Evolutionary conservation across 2,888 invertebrate species (phyloP).

Genomic region (Chymomyza amoena): DNA sequence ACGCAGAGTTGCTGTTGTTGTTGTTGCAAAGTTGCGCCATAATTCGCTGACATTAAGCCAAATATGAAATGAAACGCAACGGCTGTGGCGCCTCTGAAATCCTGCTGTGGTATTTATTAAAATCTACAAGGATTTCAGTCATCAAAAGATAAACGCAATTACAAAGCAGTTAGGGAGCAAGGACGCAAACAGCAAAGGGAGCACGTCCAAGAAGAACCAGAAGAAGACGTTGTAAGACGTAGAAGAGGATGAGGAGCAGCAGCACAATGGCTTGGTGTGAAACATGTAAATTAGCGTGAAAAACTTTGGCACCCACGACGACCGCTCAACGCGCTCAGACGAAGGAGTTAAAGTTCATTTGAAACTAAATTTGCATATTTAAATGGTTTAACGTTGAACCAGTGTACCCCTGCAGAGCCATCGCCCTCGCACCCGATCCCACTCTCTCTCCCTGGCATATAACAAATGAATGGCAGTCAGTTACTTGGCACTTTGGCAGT

Average conservation of each 20-base stretch:
- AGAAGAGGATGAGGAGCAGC: conserved; percentile 3
- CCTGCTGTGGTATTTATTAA: conserved; percentile 35
- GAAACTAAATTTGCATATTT: conserved; percentile 67
- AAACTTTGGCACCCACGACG: conserved; percentile 50
- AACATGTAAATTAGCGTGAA: conserved; percentile 68
- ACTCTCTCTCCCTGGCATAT: background rate
- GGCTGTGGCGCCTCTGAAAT: background rate
- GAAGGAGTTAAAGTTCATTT: conserved; percentile 67
- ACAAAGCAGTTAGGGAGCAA: conserved; percentile 49
- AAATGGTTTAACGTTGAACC: conserved; percentile 58
- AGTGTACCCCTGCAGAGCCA: conserved; percentile 1
- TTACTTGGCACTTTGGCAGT: conserved; percentile 11
- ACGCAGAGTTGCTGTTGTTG: background rate
- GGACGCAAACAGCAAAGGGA: conserved; percentile 7
- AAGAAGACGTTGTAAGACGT: background rate
- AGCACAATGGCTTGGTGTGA: conserved; percentile 60
- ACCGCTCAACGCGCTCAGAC: conserved; percentile 14
- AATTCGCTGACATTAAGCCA: background rate
- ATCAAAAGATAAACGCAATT: conserved; percentile 71
- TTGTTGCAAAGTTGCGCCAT: background rate
- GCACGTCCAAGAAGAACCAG: background rate
- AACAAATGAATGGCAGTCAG: background rate
- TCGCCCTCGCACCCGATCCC: background rate
- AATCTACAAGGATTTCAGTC: conserved; percentile 51
- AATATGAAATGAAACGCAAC: conserved; percentile 1